These are phyloP conservation scores for Magallana angulata DNA, from an alignment of 1,140 invertebrate species.

Conservation along the genomic window DNA sequence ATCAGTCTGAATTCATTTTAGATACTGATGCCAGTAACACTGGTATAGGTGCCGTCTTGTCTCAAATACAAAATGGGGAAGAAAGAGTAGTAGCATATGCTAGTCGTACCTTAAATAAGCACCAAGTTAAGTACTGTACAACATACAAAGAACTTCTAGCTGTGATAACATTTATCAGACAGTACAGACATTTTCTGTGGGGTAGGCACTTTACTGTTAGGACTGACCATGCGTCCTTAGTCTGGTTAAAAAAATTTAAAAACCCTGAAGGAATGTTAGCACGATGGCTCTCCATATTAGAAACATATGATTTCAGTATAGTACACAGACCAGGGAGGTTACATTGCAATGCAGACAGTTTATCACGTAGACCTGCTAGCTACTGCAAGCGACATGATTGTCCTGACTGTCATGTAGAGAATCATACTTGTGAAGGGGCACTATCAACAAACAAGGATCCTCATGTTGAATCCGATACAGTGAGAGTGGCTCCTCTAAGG, in stretches of 20 bases:
- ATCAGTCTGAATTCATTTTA: constrained; percentile 35
- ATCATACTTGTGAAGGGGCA: background rate
- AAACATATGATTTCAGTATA: constrained; percentile 47
- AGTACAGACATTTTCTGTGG: constrained; percentile 48
- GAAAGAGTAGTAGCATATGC: constrained; percentile 42
- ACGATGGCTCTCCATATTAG: constrained; percentile 45
- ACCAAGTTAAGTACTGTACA: constrained; percentile 52
- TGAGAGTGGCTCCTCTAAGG: background rate
- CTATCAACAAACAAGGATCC: background rate
- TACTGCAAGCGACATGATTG: constrained; percentile 37
- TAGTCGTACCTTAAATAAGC: constrained; percentile 37
- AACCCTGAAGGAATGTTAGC: constrained; percentile 47
- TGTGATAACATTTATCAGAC: constrained; percentile 52
- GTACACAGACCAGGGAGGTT: constrained; percentile 46
- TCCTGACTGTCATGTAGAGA: background rate
- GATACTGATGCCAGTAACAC: constrained; percentile 43
- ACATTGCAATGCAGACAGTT: constrained; percentile 45
- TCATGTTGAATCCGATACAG: background rate
- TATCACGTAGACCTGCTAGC: constrained; percentile 1
- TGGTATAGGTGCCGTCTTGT: constrained; percentile 43
- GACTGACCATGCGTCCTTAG: constrained; percentile 55
- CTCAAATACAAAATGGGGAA: constrained; percentile 43
- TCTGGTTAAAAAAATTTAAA: constrained; percentile 48
- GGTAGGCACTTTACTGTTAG: constrained; percentile 44
- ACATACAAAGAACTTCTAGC: constrained; percentile 53